phyloP scores from a whole-genome alignment of 2,113 vertebrate species.

The Climacteris rufus region DNA sequence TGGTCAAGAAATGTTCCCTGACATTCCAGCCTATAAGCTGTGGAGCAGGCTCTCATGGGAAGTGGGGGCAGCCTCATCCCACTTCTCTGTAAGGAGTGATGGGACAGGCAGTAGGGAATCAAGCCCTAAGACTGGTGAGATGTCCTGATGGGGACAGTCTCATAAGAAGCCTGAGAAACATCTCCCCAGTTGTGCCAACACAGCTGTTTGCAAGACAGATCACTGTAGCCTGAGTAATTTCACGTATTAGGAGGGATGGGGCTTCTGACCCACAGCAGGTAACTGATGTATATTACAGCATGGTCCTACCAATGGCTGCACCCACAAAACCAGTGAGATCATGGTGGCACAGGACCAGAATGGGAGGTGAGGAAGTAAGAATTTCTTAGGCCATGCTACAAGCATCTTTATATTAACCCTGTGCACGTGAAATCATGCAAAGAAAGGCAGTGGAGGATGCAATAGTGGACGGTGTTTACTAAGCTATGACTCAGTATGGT shows the following conservation, averaged over 20 bases:
- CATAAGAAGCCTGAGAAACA: background rate
- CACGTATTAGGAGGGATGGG: rapidly evolving
- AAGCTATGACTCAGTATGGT: background rate
- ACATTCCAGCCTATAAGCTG: slow-evolving; percentile 16
- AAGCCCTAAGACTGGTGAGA: background rate
- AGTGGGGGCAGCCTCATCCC: background rate
- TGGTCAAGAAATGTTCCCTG: slow-evolving; percentile 13
- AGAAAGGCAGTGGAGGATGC: background rate
- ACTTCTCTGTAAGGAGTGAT: background rate
- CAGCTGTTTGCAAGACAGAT: background rate
- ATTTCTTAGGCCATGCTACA: background rate
- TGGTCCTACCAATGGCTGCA: background rate
- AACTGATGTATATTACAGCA: background rate
- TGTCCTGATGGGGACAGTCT: background rate
- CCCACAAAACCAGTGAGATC: background rate
- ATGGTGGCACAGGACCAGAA: background rate
- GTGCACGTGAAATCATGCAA: background rate
- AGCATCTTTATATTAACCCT: background rate
- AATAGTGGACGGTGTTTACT: background rate
- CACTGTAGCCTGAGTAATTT: background rate
- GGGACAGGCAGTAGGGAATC: background rate
- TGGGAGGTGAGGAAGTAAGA: background rate
- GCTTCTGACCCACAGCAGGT: background rate
- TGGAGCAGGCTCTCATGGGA: background rate
- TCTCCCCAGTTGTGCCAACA: background rate